These are phyloP conservation scores for Mimas tiliae DNA, from an alignment of 2,888 invertebrate species.

Conservation along the genomic window DNA sequence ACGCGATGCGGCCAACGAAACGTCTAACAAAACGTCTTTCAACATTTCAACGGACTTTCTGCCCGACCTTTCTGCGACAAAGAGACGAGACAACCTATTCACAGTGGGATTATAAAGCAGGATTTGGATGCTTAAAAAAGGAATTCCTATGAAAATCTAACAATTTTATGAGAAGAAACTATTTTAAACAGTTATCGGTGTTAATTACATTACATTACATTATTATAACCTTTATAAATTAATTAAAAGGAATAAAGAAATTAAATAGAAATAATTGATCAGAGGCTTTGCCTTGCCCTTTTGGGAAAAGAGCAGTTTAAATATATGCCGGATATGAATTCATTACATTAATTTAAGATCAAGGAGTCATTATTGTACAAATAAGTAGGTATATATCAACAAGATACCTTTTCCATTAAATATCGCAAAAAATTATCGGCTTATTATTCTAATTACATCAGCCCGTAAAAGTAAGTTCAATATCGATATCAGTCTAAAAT, in stretches of 20 bases:
- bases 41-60: background rate
- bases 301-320: background rate
- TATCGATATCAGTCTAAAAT: background rate
- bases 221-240: background rate
- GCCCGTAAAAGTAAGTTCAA: too few relatives aligned
- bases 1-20: too few relatives aligned
- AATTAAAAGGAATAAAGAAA: background rate
- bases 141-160: too few relatives aligned
- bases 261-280: background rate
- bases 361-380: background rate
- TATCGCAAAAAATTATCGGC: background rate
- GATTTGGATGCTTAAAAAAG: background rate
- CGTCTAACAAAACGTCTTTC: constrained; percentile 17
- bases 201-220: background rate
- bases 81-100: background rate
- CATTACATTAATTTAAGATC: background rate
- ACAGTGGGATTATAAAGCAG: background rate
- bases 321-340: background rate
- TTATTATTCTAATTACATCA: background rate
- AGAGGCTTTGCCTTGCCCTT: constrained; percentile 1
- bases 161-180: background rate
- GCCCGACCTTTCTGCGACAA: background rate
- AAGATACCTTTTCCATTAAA: background rate
- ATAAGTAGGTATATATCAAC: too few relatives aligned
- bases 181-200: background rate